Percentiles rank a stretch among this genome's conserved stretches.
Evolutionary conservation across 2,888 invertebrate genomes (phyloP).

Genomic region (Exephanes ischioxanthus): DNA sequence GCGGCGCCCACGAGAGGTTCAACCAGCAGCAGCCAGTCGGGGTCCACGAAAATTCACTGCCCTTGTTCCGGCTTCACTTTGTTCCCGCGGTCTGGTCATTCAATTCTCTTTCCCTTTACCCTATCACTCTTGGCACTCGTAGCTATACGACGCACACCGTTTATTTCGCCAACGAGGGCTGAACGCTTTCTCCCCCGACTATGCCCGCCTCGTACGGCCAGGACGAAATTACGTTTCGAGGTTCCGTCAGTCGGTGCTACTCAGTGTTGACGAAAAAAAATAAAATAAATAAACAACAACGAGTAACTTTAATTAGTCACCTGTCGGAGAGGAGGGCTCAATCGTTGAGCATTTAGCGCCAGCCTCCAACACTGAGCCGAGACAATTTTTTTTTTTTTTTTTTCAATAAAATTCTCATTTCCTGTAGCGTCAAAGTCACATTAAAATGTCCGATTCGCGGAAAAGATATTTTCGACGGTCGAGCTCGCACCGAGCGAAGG

Average conservation of each 20-base stretch:
- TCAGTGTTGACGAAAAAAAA: slow-evolving; percentile 20
- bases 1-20: background rate
- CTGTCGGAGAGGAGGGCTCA: background rate
- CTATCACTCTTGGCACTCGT: background rate
- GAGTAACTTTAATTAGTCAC: background rate
- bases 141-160: slow-evolving; percentile 29
- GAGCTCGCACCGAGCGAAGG: background rate
- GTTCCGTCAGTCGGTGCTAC: background rate
- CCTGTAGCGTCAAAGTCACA: background rate
- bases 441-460: background rate
- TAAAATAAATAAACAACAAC: background rate
- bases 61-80: slow-evolving; percentile 51
- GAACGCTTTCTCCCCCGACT: slow-evolving; percentile 21
- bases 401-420: background rate
- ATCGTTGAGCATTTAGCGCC: background rate
- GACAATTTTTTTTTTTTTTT: background rate
- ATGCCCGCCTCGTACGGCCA: background rate
- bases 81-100: slow-evolving; percentile 54
- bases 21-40: slow-evolving; percentile 2
- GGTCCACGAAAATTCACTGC: slow-evolving; percentile 55
- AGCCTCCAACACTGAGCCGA: background rate
- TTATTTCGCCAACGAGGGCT: slow-evolving; percentile 19
- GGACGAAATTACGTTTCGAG: slow-evolving; percentile 37
- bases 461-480: background rate
- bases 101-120: slow-evolving; percentile 41